Percentiles rank a stretch among this genome's conserved stretches.
These are phyloP conservation scores for Oeneis ivallda DNA, from an alignment of 2,888 invertebrate genomes.

Conservation along the genomic window DNA sequence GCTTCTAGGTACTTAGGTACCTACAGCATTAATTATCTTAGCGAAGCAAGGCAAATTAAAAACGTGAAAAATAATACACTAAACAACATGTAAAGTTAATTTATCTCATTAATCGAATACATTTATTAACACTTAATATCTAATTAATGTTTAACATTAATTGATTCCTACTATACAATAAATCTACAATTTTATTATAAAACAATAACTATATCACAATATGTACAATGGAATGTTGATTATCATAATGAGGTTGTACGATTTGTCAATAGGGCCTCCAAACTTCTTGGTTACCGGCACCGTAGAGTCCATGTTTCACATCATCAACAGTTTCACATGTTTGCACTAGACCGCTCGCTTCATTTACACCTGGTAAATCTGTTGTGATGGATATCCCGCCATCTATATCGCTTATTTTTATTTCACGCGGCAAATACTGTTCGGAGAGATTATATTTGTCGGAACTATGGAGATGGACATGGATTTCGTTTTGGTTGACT, in stretches of 20 bases:
- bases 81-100: constrained; percentile 43
- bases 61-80: constrained; percentile 38
- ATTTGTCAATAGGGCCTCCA: constrained; percentile 88
- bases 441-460: constrained; percentile 84
- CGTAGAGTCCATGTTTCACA: constrained; percentile 73
- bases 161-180: constrained; percentile 53
- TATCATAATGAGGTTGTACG: constrained; percentile 44
- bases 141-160: constrained; percentile 79
- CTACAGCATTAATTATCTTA: too few relatives aligned
- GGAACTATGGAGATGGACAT: constrained; percentile 88
- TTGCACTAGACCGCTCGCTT: constrained; percentile 74
- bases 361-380: constrained; percentile 72
- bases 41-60: not conserved
- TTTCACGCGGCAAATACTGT: constrained; percentile 82
- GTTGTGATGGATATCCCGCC: constrained; percentile 81
- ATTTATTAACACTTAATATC: constrained; percentile 68
- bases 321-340: constrained; percentile 79
- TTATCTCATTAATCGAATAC: constrained; percentile 50
- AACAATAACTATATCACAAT: constrained; percentile 70
- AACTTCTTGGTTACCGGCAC: constrained; percentile 78
- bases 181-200: constrained; percentile 40
- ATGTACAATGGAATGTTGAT: constrained; percentile 70
- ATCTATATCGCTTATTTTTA: constrained; percentile 83
- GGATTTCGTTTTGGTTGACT: constrained; percentile 93
- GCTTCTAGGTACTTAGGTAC: too few relatives aligned